phyloP scores from a whole-genome alignment of 2,888 invertebrate genomes.

The Ypsolopha scabrella region DNA sequence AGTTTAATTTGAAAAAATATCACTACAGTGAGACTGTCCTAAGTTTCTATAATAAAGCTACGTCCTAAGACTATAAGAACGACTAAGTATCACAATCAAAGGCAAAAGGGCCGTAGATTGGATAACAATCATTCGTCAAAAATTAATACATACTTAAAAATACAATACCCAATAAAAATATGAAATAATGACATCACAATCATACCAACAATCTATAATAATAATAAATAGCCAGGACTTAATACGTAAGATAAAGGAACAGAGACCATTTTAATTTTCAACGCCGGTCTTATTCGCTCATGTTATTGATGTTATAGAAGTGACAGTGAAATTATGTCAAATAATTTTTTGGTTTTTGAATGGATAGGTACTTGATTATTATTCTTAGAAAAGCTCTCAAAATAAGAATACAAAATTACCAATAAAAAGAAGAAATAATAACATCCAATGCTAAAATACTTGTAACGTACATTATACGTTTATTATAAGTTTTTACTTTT shows the following conservation, averaged over 20 bases:
- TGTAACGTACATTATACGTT: no score
- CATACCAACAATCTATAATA: neutral
- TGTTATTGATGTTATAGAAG: neutral
- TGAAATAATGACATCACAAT: neutral
- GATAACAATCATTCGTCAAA: neutral
- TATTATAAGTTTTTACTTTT: no score
- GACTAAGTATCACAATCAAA: neutral
- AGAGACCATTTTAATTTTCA: conserved; percentile 2
- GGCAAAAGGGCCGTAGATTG: conserved; percentile 1
- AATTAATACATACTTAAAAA: neutral
- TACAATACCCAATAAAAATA: neutral
- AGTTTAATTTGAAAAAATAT: no score
- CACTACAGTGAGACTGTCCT: no score
- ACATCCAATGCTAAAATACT: no score
- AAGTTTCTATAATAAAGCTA: no score
- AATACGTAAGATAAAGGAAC: conserved; percentile 12
- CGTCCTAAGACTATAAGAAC: no score
- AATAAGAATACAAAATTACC: no score
- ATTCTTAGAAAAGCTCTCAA: no score
- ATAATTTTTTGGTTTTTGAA: neutral
- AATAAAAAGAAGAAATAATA: no score
- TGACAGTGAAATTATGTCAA: neutral
- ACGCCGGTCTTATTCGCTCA: neutral
- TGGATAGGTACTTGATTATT: neutral
- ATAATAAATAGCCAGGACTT: conserved; percentile 10